These are phyloP conservation scores for Oryzias melastigma DNA, from an alignment of 2,113 vertebrate genomes.

Conservation along the genomic window DNA sequence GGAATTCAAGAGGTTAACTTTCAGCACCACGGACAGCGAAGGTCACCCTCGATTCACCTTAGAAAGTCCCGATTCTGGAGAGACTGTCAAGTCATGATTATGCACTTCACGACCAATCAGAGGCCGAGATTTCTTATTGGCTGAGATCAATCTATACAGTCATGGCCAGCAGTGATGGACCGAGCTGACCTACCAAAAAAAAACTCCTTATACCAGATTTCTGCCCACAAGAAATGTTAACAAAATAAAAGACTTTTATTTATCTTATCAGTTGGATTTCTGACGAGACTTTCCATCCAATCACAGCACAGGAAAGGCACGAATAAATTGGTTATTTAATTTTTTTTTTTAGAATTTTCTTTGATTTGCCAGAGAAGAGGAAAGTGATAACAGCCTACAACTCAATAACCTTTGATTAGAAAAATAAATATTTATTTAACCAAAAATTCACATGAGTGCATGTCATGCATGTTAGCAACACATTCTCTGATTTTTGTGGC, in stretches of 20 bases:
- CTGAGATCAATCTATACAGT: too few relatives aligned
- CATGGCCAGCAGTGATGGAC: too few relatives aligned
- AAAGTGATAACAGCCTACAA: too few relatives aligned
- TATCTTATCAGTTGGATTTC: slow-evolving; percentile 41
- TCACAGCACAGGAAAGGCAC: too few relatives aligned
- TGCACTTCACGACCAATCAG: neutral
- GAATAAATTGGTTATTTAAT: too few relatives aligned
- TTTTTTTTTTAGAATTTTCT: too few relatives aligned
- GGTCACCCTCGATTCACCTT: neutral
- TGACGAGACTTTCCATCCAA: slow-evolving; percentile 6
- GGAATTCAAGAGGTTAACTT: slow-evolving; percentile 11
- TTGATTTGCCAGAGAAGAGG: too few relatives aligned
- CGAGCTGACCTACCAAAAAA: slow-evolving; percentile 8
- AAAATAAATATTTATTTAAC: slow-evolving; percentile 71
- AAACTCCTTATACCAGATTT: slow-evolving; percentile 4
- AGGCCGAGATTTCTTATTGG: slow-evolving; percentile 1
- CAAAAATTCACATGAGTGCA: slow-evolving; percentile 39
- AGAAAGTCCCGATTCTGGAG: neutral
- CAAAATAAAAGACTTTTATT: slow-evolving; percentile 16
- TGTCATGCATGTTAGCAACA: slow-evolving; percentile 51
- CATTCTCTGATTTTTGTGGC: slow-evolving; percentile 14
- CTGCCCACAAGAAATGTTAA: slow-evolving; percentile 4
- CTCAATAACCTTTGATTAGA: slow-evolving; percentile 54
- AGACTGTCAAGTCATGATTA: neutral
- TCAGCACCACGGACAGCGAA: slow-evolving; percentile 67